Percentiles rank a stretch among this genome's conserved stretches.
These are phyloP conservation scores for Coccyzus lansbergi DNA, from an alignment of 2,797 vertebrate species.

Conservation along the genomic window DNA sequence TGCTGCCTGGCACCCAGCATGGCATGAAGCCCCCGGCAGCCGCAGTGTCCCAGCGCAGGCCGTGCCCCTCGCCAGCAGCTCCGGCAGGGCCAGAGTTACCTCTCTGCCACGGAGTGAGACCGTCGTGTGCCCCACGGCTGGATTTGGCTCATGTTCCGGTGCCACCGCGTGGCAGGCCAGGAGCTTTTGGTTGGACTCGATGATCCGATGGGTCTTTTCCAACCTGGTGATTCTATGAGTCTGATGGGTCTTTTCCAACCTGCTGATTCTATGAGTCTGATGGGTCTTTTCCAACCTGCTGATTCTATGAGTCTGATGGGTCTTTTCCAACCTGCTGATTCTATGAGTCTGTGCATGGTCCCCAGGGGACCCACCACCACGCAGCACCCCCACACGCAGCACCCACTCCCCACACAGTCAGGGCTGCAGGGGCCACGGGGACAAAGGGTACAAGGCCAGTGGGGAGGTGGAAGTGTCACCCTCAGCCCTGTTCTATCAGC, in stretches of 20 bases:
- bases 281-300: too few relatives aligned
- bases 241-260: too few relatives aligned
- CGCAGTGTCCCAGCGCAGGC: fast-evolving
- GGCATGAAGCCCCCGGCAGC: not conserved
- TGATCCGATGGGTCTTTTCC: too few relatives aligned
- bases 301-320: too few relatives aligned
- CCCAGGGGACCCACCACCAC: fast-evolving
- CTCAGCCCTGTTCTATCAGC: slow-evolving; percentile 78
- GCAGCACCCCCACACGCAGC: not conserved
- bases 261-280: too few relatives aligned
- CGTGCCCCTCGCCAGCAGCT: not conserved
- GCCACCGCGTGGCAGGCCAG: fast-evolving
- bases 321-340: too few relatives aligned
- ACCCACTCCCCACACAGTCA: not conserved
- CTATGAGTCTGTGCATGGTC: fast-evolving
- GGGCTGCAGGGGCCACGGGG: not conserved
- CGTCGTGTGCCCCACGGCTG: not conserved
- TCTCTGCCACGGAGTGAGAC: not conserved
- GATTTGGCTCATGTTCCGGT: not conserved
- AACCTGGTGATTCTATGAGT: too few relatives aligned
- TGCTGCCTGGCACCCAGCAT: not conserved
- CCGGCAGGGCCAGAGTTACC: not conserved
- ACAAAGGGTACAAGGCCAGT: not conserved
- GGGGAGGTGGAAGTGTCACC: slow-evolving; percentile 19
- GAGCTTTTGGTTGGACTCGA: too few relatives aligned